Conservation (phyloP, 1,140 invertebrate species). For the Lepidurus couesii region DNA sequence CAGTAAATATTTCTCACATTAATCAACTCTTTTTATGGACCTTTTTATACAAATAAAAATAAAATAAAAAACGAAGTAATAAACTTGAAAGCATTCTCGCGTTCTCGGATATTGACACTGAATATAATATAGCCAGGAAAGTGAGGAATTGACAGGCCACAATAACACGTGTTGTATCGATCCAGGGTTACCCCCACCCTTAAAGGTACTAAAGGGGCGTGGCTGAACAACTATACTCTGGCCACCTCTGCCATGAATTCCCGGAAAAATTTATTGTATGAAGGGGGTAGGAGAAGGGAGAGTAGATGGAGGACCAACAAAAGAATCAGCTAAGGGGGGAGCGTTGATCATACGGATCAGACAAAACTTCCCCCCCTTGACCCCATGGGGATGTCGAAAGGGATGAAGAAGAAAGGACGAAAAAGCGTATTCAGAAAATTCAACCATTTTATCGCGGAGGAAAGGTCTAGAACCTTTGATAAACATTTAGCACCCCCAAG, state of each 20-base stretch:
- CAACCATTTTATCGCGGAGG: background rate
- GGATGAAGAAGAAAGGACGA: background rate
- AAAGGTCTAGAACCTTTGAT: background rate
- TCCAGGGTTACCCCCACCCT: conserved; percentile 3
- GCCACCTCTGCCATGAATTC: background rate
- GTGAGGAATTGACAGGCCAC: background rate
- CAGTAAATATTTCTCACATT: too few relatives aligned
- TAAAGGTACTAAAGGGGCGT: conserved; percentile 5
- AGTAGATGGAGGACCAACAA: background rate
- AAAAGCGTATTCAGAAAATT: background rate
- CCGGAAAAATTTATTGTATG: background rate
- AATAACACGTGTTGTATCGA: conserved; percentile 10
- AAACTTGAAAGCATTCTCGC: background rate
- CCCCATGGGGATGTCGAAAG: conserved; percentile 13
- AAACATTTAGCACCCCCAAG: background rate
- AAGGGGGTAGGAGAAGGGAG: background rate
- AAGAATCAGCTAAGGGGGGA: background rate
- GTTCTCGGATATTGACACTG: background rate
- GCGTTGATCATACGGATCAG: background rate
- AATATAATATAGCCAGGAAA: background rate
- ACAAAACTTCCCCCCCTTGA: background rate
- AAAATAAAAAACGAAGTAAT: background rate
- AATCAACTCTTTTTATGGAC: background rate
- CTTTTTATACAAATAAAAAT: background rate
- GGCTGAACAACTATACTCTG: background rate